These are phyloP conservation scores for Patiria miniata DNA, from an alignment of 35 echinoderm and acorn worm genomes.

Conservation along the genomic window DNA sequence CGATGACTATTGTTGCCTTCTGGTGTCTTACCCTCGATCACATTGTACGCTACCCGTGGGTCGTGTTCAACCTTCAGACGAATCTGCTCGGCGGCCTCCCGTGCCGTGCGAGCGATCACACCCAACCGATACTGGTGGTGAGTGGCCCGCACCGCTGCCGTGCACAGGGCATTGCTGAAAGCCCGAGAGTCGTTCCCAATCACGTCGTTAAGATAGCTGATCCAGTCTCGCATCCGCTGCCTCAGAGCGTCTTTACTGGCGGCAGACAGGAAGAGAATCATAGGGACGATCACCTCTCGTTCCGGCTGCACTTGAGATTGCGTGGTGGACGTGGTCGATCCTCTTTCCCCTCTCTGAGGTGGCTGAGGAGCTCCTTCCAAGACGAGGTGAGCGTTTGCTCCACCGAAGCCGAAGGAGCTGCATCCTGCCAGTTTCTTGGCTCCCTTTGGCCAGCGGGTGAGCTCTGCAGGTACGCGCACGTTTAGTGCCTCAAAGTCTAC, in stretches of 20 bases:
- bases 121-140: conserved; percentile 85
- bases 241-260: conserved; percentile 75
- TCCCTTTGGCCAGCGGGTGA: conserved; percentile 88
- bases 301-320: conserved; percentile 35
- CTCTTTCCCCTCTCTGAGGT: conserved; percentile 11
- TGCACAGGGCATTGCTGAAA: conserved; percentile 77
- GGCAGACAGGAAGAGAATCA: conserved; percentile 84
- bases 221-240: conserved; percentile 81
- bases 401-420: conserved; percentile 97
- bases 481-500: conserved; percentile 79
- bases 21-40: conserved; percentile 85
- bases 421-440: conserved; percentile 75
- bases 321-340: background rate
- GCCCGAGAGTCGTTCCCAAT: conserved; percentile 69
- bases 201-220: conserved; percentile 68
- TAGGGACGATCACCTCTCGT: conserved; percentile 54
- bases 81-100: conserved; percentile 83
- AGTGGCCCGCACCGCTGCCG: conserved; percentile 67
- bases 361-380: conserved; percentile 78
- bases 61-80: conserved; percentile 84
- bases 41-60: conserved; percentile 79
- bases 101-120: conserved; percentile 73
- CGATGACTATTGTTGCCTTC: conserved; percentile 61
- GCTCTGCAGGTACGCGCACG: conserved; percentile 78
- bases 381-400: conserved; percentile 94